Conservation (phyloP, 1,140 invertebrate genomes). For the Cydia amplana region DNA sequence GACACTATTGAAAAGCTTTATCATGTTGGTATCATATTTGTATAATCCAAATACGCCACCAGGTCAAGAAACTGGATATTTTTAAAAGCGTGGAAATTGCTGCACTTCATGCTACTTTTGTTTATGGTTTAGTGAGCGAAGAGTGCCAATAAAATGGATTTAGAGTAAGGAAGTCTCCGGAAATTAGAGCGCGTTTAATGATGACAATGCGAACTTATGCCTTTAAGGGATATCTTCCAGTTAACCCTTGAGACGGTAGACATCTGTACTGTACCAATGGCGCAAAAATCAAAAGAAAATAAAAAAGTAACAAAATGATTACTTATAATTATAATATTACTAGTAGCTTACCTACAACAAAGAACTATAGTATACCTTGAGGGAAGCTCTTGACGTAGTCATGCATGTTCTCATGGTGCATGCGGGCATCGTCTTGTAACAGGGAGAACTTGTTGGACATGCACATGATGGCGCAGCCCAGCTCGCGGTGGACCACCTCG, state of each 20-base stretch:
- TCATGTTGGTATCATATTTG: background rate
- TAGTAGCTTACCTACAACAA: too few relatives aligned
- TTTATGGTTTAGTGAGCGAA: background rate
- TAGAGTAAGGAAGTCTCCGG: background rate
- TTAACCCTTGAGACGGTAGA: too few relatives aligned
- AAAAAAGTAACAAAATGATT: too few relatives aligned
- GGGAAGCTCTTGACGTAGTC: slow-evolving; percentile 68
- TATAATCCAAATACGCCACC: background rate
- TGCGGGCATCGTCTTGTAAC: slow-evolving; percentile 62
- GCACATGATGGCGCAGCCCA: slow-evolving; percentile 73
- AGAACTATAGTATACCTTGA: too few relatives aligned
- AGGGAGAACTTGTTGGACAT: slow-evolving; percentile 72
- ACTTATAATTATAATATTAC: too few relatives aligned
- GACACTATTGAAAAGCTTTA: too few relatives aligned
- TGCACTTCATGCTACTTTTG: slow-evolving; percentile 13
- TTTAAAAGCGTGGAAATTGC: slow-evolving; percentile 8
- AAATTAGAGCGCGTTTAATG: background rate
- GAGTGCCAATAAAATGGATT: slow-evolving; percentile 9
- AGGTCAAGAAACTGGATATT: slow-evolving; percentile 18
- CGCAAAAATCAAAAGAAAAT: too few relatives aligned
- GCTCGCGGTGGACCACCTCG: slow-evolving; percentile 67
- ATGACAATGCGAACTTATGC: too few relatives aligned
- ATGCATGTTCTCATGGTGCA: slow-evolving; percentile 71
- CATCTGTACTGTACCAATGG: too few relatives aligned
- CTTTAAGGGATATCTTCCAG: too few relatives aligned